Percentiles rank a stretch among this genome's conserved stretches.
These are phyloP conservation scores for Trichonephila clavata DNA, from an alignment of 1,140 invertebrate species.

Conservation along the genomic window DNA sequence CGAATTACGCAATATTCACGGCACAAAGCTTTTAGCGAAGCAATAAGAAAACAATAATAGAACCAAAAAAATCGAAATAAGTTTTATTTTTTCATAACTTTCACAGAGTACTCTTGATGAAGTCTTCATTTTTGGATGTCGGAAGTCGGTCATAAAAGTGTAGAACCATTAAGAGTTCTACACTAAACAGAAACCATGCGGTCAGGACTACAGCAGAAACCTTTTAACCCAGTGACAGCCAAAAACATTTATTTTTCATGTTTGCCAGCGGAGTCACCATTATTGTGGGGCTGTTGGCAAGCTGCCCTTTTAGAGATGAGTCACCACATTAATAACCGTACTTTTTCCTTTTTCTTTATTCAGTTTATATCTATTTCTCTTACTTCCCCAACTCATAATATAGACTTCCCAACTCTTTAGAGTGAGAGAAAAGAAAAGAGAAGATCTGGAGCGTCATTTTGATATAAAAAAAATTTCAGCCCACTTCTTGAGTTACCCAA, in stretches of 20 bases:
- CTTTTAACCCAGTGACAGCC: conserved; percentile 68
- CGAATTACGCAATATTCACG: background rate
- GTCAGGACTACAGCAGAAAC: conserved; percentile 66
- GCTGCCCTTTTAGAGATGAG: conserved; percentile 67
- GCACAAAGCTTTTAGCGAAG: background rate
- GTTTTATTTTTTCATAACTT: conserved; percentile 51
- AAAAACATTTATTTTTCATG: conserved; percentile 72
- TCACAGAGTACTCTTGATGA: conserved; percentile 42
- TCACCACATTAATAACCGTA: conserved; percentile 69
- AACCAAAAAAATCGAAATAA: background rate
- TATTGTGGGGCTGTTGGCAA: conserved; percentile 67
- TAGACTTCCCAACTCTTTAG: conserved; percentile 35
- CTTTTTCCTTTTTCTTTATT: conserved; percentile 42
- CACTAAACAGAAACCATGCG: conserved; percentile 67
- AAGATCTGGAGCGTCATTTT: conserved; percentile 27
- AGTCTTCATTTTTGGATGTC: conserved; percentile 63
- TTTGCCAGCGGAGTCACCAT: conserved; percentile 57
- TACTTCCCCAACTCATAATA: conserved; percentile 30
- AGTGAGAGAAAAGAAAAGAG: background rate
- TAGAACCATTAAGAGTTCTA: conserved; percentile 67
- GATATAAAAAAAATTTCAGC: background rate
- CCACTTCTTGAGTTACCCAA: background rate
- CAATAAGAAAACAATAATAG: conserved; percentile 19
- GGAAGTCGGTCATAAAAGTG: conserved; percentile 71
- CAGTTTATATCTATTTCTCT: conserved; percentile 22